Conservation (phyloP, 2,797 vertebrate species). For the Diplodus sargus region DNA sequence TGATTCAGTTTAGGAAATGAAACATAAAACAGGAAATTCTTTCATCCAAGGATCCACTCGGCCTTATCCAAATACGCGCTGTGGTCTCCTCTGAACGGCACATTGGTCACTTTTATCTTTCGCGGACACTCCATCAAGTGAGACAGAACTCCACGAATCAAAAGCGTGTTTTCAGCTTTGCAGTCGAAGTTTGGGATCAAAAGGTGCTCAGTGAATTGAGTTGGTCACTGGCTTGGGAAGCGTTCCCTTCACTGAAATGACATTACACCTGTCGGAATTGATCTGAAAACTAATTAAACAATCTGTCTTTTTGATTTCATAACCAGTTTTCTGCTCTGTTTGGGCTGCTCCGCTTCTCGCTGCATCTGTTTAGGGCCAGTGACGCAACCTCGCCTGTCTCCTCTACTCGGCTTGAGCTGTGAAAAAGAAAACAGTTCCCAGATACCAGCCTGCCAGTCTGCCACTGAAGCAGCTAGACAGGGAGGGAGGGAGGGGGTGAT, state of each 20-base stretch:
- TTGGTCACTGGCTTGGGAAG: background rate
- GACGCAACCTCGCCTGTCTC: conserved; percentile 56
- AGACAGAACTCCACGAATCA: conserved; percentile 8
- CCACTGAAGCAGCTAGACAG: conserved; percentile 39
- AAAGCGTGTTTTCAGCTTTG: conserved; percentile 21
- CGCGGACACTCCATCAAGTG: conserved; percentile 29
- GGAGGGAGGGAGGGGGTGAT: conserved; percentile 15
- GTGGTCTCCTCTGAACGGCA: conserved; percentile 20
- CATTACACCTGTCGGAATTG: conserved; percentile 36
- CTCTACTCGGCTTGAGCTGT: conserved; percentile 50
- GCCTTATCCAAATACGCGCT: conserved; percentile 46
- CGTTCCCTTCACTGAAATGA: background rate
- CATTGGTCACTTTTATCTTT: conserved; percentile 36
- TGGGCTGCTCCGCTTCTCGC: conserved; percentile 10
- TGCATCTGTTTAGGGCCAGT: conserved; percentile 37
- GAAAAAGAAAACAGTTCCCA: conserved; percentile 62
- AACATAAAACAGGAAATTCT: conserved; percentile 20
- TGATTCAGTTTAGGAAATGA: conserved; percentile 6
- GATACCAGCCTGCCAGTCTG: conserved; percentile 50
- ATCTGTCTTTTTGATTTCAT: background rate
- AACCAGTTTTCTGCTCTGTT: conserved; percentile 15
- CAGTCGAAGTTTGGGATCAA: no score
- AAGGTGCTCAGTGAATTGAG: background rate
- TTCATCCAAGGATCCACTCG: conserved; percentile 28
- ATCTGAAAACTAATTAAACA: conserved; percentile 10